phyloP scores from a whole-genome alignment of 2,113 vertebrate species.

The Mungos mungo region DNA sequence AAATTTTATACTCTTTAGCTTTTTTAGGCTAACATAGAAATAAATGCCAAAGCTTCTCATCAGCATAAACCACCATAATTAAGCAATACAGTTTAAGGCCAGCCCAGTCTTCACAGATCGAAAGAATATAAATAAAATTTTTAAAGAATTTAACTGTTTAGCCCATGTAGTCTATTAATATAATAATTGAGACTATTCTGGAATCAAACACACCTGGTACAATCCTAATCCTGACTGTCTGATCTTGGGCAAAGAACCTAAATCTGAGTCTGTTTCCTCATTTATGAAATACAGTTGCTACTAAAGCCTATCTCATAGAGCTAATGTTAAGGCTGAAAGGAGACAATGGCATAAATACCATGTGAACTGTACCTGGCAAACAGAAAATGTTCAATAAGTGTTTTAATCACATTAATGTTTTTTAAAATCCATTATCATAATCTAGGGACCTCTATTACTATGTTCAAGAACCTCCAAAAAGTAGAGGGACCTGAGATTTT shows the following conservation, averaged over 20 bases:
- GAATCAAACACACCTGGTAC: not conserved
- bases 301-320: not conserved
- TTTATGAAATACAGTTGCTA: not conserved
- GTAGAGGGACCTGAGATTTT: not conserved
- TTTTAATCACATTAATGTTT: slow-evolving; percentile 1
- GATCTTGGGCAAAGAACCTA: not conserved
- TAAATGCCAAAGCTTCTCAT: not conserved
- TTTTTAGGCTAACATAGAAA: slow-evolving; percentile 1
- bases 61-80: not conserved
- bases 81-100: not conserved
- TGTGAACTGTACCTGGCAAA: not conserved
- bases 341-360: not conserved
- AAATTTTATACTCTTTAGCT: not conserved
- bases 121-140: not conserved
- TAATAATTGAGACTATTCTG: not conserved
- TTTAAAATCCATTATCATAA: not conserved
- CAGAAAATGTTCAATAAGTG: not conserved
- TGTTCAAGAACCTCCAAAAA: not conserved
- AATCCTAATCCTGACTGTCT: not conserved
- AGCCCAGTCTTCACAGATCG: not conserved
- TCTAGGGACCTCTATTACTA: not conserved
- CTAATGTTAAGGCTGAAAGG: not conserved
- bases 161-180: not conserved
- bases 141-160: not conserved
- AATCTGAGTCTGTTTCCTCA: not conserved